Evolutionary conservation across 2,888 invertebrate species (phyloP).

Genomic region (Aporophyla lueneburgensis): DNA sequence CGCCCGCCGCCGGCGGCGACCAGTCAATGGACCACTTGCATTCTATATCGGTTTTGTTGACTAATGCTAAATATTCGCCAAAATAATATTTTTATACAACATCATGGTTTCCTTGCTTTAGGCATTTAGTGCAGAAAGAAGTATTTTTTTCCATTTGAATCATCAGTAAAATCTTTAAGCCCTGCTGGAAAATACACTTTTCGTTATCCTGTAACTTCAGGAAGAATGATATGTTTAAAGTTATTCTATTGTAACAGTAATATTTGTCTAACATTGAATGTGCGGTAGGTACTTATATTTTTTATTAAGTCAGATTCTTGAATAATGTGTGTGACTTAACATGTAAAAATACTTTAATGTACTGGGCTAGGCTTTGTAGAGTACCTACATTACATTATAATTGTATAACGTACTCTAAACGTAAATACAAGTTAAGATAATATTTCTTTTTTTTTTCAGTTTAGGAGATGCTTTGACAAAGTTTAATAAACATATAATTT

Average conservation of each 20-base stretch:
- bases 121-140: background rate
- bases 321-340: background rate
- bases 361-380: background rate
- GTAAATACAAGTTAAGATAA: background rate
- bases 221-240: background rate
- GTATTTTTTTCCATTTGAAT: background rate
- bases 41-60: conserved; percentile 39
- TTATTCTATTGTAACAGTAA: conserved; percentile 8
- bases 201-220: background rate
- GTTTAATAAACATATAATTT: background rate
- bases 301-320: background rate
- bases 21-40: conserved; percentile 44
- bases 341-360: background rate
- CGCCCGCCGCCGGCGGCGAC: conserved; percentile 31
- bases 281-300: background rate
- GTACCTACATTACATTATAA: background rate
- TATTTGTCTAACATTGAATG: background rate
- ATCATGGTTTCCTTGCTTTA: background rate
- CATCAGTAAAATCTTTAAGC: conserved; percentile 4
- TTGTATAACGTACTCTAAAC: background rate
- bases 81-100: conserved; percentile 8
- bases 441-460: background rate
- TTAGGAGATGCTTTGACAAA: background rate
- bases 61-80: conserved; percentile 14
- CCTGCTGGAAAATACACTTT: conserved; percentile 9